Percentiles rank a stretch among this genome's conserved stretches.
Evolutionary conservation across 2,113 vertebrate genomes (phyloP).

Genomic region (Paradisaea rubra): DNA sequence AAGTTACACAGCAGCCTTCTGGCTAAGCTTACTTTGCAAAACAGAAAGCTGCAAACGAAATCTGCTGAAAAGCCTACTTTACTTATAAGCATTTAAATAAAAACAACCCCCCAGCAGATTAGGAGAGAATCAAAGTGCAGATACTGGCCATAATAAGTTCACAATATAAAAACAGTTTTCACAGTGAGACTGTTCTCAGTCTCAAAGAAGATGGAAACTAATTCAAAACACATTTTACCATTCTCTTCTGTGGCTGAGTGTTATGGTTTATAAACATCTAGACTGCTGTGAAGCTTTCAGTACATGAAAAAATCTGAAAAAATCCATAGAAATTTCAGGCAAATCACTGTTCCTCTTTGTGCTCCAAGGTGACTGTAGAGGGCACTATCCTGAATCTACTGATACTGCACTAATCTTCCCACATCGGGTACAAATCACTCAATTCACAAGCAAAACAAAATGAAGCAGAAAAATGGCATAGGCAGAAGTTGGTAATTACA

Average conservation of each 20-base stretch:
- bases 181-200: background rate
- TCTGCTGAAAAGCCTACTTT: background rate
- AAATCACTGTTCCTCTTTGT: background rate
- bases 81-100: slow-evolving; percentile 3
- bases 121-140: background rate
- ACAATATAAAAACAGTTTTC: background rate
- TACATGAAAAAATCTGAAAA: background rate
- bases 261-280: background rate
- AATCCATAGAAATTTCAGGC: background rate
- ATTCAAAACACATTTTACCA: background rate
- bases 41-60: background rate
- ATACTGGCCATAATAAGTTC: background rate
- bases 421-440: background rate
- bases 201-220: background rate
- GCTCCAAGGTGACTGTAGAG: background rate
- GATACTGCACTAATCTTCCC: background rate
- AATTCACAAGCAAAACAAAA: background rate
- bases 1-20: background rate
- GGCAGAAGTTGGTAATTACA: background rate
- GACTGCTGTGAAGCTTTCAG: background rate
- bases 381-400: background rate
- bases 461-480: background rate
- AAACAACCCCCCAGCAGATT: background rate
- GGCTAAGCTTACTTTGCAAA: background rate
- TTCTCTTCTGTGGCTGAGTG: background rate